Percentiles rank a stretch among this genome's conserved stretches.
Conservation (phyloP, 53 echinoderm and acorn worm species). For the Echinarachnius parma region DNA sequence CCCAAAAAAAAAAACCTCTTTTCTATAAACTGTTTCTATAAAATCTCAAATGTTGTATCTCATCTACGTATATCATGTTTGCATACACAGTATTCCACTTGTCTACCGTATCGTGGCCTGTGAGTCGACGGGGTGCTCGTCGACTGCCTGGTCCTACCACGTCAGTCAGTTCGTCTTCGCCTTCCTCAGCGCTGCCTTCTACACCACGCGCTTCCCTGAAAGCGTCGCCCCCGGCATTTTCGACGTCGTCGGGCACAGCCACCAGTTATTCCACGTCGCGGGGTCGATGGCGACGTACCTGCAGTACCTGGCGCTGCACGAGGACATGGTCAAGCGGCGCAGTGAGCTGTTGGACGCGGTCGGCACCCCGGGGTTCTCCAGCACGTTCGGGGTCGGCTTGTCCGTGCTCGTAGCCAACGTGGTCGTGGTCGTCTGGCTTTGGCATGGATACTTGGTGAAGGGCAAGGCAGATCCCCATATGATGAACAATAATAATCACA, state of each 20-base stretch:
- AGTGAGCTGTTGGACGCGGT: neutral
- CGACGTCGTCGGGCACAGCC: constrained; percentile 91
- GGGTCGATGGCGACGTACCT: constrained; percentile 58
- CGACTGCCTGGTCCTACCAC: constrained; percentile 46
- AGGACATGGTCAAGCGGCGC: constrained; percentile 60
- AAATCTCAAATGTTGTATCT: too few species aligned
- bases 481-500: too few species aligned
- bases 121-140: constrained; percentile 53
- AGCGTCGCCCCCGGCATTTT: constrained; percentile 75
- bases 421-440: too few species aligned
- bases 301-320: constrained; percentile 54
- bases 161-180: constrained; percentile 65
- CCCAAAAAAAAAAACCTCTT: neutral
- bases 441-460: too few species aligned
- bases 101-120: constrained; percentile 66
- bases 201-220: constrained; percentile 83
- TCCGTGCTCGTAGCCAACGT: too few species aligned
- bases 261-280: constrained; percentile 81
- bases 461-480: too few species aligned
- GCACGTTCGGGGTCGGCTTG: too few species aligned
- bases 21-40: too few species aligned
- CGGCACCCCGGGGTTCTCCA: constrained; percentile 55
- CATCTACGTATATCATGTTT: neutral
- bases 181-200: constrained; percentile 50
- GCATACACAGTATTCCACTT: constrained; percentile 56